These are phyloP conservation scores for Porites lutea DNA, from an alignment of 64 coral and sea anemone genomes.

Conservation along the genomic window DNA sequence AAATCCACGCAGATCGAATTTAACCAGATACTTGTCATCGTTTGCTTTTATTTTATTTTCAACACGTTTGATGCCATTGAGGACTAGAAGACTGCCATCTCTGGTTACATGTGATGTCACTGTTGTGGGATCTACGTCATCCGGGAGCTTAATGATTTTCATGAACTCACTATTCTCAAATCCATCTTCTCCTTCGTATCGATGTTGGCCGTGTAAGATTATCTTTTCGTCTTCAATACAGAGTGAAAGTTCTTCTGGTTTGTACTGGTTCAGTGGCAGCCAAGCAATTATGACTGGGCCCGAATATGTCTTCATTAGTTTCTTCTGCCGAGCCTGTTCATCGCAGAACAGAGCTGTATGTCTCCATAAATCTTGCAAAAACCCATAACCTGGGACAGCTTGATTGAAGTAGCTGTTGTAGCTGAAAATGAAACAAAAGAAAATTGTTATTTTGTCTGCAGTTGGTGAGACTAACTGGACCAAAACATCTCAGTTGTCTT, in stretches of 20 bases:
- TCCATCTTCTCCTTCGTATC: slow-evolving; percentile 63
- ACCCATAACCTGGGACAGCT: neutral
- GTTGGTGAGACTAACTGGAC: no score
- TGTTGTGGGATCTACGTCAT: slow-evolving; percentile 70
- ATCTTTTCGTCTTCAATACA: slow-evolving; percentile 46
- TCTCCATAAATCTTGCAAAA: slow-evolving; percentile 3
- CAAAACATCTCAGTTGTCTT: no score
- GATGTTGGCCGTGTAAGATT: slow-evolving; percentile 61
- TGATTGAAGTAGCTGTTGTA: neutral
- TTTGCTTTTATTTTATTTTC: slow-evolving; percentile 41
- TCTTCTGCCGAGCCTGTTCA: neutral
- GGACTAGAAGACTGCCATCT: slow-evolving; percentile 70
- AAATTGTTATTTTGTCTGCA: neutral
- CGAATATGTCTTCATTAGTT: neutral
- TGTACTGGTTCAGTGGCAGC: slow-evolving; percentile 20
- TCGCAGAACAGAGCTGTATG: neutral
- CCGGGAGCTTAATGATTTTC: slow-evolving; percentile 69
- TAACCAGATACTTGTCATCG: slow-evolving; percentile 80
- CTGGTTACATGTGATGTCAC: slow-evolving; percentile 55
- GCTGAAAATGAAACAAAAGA: neutral
- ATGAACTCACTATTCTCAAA: slow-evolving; percentile 74
- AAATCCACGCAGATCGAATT: slow-evolving; percentile 82
- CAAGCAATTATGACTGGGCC: slow-evolving; percentile 27
- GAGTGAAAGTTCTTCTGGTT: slow-evolving; percentile 52
- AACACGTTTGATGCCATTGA: slow-evolving; percentile 32